Evolutionary conservation across 2,113 vertebrate genomes (phyloP).

Genomic region (Atlantisia rogersi): DNA sequence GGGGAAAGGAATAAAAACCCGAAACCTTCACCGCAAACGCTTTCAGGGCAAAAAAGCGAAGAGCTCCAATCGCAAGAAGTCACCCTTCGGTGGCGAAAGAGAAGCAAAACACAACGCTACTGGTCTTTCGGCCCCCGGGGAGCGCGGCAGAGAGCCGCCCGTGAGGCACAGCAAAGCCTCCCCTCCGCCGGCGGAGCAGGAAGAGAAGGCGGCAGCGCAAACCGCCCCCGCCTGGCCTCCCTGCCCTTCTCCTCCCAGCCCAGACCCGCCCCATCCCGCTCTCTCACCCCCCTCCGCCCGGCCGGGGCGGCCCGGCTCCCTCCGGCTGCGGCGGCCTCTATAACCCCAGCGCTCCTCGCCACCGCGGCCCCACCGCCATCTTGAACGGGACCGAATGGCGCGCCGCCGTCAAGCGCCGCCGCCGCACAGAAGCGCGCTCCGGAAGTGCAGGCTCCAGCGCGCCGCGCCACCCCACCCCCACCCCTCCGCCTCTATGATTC

Average conservation of each 20-base stretch:
- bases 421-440: not conserved
- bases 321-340: not conserved
- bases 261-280: not conserved
- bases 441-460: rapidly evolving
- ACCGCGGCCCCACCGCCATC: conserved; percentile 2
- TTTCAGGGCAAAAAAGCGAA: not conserved
- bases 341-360: not conserved
- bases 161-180: not conserved
- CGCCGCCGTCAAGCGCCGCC: no score
- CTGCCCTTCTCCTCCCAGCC: not conserved
- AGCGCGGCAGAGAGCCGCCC: not conserved
- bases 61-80: not conserved
- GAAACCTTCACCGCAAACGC: not conserved
- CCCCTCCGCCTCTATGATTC: not conserved
- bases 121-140: not conserved
- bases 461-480: rapidly evolving
- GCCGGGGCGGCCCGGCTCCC: not conserved
- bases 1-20: not conserved
- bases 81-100: not conserved
- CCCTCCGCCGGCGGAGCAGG: not conserved
- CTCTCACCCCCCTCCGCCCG: not conserved
- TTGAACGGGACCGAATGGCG: not conserved
- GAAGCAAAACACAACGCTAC: not conserved
- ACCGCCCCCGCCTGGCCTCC: no score
- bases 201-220: not conserved